These are phyloP conservation scores for Tetraodon nigroviridis DNA, from an alignment of 2,113 vertebrate species.

Conservation along the genomic window DNA sequence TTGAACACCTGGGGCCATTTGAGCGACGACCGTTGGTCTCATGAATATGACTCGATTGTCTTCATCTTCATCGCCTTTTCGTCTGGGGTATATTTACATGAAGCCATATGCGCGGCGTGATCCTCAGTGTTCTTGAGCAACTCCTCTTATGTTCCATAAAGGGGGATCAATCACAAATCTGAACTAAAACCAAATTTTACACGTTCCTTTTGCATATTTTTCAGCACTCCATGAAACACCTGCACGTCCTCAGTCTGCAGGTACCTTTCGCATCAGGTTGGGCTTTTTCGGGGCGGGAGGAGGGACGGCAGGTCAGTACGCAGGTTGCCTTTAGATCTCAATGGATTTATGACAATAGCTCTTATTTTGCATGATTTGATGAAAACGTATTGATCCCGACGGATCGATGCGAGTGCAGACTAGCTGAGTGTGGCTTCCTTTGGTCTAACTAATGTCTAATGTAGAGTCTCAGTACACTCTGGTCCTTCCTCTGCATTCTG, in stretches of 20 bases:
- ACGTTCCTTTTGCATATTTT: slow-evolving; percentile 59
- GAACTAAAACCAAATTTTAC: background rate
- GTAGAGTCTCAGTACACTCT: slow-evolving; percentile 4
- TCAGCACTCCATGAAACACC: slow-evolving; percentile 56
- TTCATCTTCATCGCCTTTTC: slow-evolving; percentile 60
- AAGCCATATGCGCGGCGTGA: too few relatives aligned
- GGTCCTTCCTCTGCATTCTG: slow-evolving; percentile 4
- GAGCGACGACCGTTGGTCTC: slow-evolving; percentile 31
- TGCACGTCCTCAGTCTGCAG: slow-evolving; percentile 18
- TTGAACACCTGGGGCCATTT: slow-evolving; percentile 21
- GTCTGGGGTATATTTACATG: slow-evolving; percentile 32
- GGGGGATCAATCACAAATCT: too few relatives aligned
- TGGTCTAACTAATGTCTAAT: slow-evolving; percentile 44
- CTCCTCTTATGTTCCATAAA: too few relatives aligned
- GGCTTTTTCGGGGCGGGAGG: slow-evolving; percentile 21
- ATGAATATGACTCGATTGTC: slow-evolving; percentile 74
- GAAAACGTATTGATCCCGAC: background rate
- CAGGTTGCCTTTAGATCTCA: slow-evolving; percentile 15
- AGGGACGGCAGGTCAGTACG: slow-evolving; percentile 30
- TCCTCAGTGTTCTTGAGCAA: background rate
- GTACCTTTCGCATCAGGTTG: slow-evolving; percentile 46
- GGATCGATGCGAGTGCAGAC: background rate
- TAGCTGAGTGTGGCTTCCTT: slow-evolving; percentile 28
- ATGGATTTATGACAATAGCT: slow-evolving; percentile 13
- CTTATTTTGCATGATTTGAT: slow-evolving; percentile 14